Conservation (phyloP, 2,113 vertebrate genomes). For the Peromyscus maniculatus region DNA sequence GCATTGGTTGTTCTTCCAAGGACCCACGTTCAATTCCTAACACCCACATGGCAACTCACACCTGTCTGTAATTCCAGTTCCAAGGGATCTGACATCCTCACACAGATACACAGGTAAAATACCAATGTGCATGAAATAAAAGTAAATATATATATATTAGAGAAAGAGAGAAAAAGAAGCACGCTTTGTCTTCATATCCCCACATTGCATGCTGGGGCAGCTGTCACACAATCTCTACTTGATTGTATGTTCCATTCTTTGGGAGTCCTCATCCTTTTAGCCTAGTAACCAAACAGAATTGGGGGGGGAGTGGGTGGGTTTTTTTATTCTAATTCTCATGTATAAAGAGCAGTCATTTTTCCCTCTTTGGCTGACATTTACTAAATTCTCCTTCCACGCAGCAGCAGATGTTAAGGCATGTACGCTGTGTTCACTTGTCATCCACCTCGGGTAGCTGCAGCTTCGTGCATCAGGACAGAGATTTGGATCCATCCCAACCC, state of each 20-base stretch:
- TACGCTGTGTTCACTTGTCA: conserved; percentile 45
- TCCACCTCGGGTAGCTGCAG: conserved; percentile 2
- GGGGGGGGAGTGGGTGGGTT: background rate
- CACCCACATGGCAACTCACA: background rate
- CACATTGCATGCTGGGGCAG: background rate
- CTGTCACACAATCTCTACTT: background rate
- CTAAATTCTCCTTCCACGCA: background rate
- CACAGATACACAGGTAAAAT: background rate
- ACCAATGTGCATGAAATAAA: background rate
- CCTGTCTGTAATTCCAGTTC: background rate
- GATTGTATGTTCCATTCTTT: background rate
- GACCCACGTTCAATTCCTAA: background rate
- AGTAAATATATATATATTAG: too few relatives aligned
- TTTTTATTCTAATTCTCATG: conserved; percentile 6
- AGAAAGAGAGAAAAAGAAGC: background rate
- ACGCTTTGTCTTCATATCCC: background rate
- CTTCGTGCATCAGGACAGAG: conserved; percentile 18
- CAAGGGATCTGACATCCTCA: background rate
- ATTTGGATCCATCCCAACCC: conserved; percentile 48
- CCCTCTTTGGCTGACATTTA: conserved; percentile 28
- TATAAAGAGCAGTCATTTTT: conserved; percentile 51
- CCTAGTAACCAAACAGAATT: background rate
- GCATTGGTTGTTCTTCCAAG: background rate
- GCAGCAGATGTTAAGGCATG: background rate
- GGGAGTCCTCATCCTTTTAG: background rate